A percentile compares a stretch with the other conserved stretches of the same genome.
Conservation (phyloP, 1,140 invertebrate genomes). For the Tetramorium alpestre region DNA sequence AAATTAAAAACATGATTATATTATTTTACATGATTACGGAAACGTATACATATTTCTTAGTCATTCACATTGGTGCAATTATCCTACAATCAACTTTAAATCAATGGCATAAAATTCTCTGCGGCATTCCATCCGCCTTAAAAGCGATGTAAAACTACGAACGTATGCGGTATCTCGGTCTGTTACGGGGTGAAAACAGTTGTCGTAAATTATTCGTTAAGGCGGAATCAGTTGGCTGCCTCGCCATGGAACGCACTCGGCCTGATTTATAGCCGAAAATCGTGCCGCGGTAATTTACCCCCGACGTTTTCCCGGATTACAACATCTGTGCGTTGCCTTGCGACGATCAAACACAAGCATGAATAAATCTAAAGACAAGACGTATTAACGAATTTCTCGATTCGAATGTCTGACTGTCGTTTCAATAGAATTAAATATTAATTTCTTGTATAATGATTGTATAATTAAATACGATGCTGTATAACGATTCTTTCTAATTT, state of each 20-base stretch:
- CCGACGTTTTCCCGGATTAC: constrained; percentile 65
- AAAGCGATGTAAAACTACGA: not conserved
- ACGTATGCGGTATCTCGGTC: constrained; percentile 23
- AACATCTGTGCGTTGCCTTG: constrained; percentile 53
- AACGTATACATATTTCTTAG: not conserved
- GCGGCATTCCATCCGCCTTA: not conserved
- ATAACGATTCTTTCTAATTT: not conserved
- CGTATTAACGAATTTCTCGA: not conserved
- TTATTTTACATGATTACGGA: not conserved
- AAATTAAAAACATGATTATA: not conserved
- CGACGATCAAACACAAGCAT: not conserved
- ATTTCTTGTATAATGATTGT: too few relatives aligned
- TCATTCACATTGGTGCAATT: not conserved
- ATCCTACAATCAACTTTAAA: not conserved
- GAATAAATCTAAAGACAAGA: not conserved
- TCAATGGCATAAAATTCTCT: not conserved
- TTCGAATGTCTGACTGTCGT: not conserved
- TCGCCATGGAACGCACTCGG: constrained; percentile 30
- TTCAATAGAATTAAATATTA: not conserved
- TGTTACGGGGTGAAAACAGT: constrained; percentile 42
- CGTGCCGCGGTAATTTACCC: constrained; percentile 59
- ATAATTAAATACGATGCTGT: not conserved
- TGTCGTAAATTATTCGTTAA: constrained; percentile 67
- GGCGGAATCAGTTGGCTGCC: constrained; percentile 55
- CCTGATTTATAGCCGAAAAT: constrained; percentile 65